A percentile compares a stretch with the other conserved stretches of the same genome.
Conservation (phyloP, 2,113 vertebrate species). For the Candoia aspera region DNA sequence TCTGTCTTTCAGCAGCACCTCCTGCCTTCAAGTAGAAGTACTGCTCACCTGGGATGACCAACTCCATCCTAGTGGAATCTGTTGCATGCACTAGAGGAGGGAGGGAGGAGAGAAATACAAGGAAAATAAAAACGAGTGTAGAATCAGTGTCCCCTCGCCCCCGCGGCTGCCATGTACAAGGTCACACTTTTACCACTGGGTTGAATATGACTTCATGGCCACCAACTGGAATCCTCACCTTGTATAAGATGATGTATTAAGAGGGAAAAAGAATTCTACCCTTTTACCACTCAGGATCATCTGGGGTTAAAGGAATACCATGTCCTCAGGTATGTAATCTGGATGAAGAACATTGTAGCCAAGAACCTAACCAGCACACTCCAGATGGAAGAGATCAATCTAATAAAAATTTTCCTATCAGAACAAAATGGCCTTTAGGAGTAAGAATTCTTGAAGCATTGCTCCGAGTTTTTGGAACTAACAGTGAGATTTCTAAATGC, state of each 20-base stretch:
- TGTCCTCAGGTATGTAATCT: neutral
- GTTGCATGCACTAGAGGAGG: conserved; percentile 73
- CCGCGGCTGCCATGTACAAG: neutral
- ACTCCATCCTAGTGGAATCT: conserved; percentile 76
- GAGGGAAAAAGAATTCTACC: neutral
- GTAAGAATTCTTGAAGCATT: neutral
- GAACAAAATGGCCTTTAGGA: neutral
- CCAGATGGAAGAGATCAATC: neutral
- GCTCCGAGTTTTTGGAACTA: neutral
- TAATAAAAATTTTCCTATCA: neutral
- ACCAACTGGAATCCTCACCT: neutral
- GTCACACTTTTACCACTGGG: neutral
- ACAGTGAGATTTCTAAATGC: neutral
- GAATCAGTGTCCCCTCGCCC: no score
- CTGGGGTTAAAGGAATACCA: neutral
- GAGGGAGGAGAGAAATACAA: neutral
- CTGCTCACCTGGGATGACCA: conserved; percentile 84
- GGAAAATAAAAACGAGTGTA: neutral
- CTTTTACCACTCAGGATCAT: neutral
- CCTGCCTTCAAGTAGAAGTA: conserved; percentile 82
- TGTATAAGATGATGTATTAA: neutral
- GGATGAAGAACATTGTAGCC: no score
- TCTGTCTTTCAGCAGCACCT: conserved; percentile 81
- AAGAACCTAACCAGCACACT: neutral
- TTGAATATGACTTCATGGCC: neutral